These are phyloP conservation scores for Pristionchus japonicus DNA, from an alignment of 2,888 invertebrate species.

Conservation along the genomic window DNA sequence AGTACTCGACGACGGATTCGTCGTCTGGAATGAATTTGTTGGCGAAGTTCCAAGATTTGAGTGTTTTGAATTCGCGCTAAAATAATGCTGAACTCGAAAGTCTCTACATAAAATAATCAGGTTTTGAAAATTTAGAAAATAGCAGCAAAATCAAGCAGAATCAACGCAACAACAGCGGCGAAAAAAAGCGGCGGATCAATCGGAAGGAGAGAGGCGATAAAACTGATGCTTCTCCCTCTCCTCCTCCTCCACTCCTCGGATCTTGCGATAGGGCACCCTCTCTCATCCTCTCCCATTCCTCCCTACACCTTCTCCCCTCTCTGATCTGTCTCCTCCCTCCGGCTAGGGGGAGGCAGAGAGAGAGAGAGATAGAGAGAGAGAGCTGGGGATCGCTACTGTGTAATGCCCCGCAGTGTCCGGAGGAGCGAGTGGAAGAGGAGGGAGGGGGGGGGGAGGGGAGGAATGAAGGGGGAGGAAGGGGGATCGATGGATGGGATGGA, in stretches of 20 bases:
- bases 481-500: not conserved
- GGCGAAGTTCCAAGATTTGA: not conserved
- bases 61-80: not conserved
- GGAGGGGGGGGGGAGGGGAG: slow-evolving; percentile 44
- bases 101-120: not conserved
- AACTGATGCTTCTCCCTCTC: slow-evolving; percentile 1
- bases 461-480: slow-evolving; percentile 47
- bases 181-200: not conserved
- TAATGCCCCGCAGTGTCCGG: slow-evolving; percentile 13
- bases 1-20: slow-evolving; percentile 33
- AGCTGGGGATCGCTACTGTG: not conserved
- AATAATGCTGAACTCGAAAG: not conserved
- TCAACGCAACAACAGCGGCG: not conserved
- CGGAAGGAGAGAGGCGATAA: not conserved
- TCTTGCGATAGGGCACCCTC: slow-evolving; percentile 27
- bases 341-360: not conserved
- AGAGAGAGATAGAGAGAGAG: too few relatives aligned
- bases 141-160: not conserved
- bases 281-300: slow-evolving; percentile 26
- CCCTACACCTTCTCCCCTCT: slow-evolving; percentile 6
- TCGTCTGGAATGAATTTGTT: slow-evolving; percentile 17
- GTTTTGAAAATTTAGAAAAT: not conserved
- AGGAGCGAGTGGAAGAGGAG: slow-evolving; percentile 36
- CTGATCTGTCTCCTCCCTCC: not conserved
- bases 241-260: not conserved